Evolutionary conservation across 2,797 vertebrate species (phyloP).

Genomic region (Myotis findleyi): DNA sequence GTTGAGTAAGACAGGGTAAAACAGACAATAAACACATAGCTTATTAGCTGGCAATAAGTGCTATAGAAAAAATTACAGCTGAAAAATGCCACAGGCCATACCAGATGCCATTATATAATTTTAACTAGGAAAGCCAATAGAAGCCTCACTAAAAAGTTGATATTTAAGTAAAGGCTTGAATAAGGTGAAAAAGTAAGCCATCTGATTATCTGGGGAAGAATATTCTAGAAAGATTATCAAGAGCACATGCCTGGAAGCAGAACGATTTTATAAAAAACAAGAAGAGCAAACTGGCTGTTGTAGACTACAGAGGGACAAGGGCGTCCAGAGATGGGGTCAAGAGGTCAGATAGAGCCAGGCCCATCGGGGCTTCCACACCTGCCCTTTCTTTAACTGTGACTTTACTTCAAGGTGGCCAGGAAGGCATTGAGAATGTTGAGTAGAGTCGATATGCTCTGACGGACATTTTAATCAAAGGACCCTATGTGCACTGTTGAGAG

Average conservation of each 20-base stretch:
- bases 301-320: background rate
- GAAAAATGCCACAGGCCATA: background rate
- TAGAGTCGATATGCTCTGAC: background rate
- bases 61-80: background rate
- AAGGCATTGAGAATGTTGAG: background rate
- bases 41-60: background rate
- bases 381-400: background rate
- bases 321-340: background rate
- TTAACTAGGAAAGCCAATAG: background rate
- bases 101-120: background rate
- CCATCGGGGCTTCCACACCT: background rate
- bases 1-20: background rate
- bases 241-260: background rate
- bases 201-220: background rate
- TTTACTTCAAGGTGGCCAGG: background rate
- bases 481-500: background rate
- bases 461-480: background rate
- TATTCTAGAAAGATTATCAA: background rate
- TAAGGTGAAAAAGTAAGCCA: background rate
- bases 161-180: conserved; percentile 12
- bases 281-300: background rate
- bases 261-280: background rate
- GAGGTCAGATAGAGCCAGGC: background rate
- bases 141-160: background rate
- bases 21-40: background rate